A percentile compares a stretch with the other conserved stretches of the same genome.
Conservation (phyloP, 2,888 invertebrate genomes). For the Gymnoscelis rufifasciata region DNA sequence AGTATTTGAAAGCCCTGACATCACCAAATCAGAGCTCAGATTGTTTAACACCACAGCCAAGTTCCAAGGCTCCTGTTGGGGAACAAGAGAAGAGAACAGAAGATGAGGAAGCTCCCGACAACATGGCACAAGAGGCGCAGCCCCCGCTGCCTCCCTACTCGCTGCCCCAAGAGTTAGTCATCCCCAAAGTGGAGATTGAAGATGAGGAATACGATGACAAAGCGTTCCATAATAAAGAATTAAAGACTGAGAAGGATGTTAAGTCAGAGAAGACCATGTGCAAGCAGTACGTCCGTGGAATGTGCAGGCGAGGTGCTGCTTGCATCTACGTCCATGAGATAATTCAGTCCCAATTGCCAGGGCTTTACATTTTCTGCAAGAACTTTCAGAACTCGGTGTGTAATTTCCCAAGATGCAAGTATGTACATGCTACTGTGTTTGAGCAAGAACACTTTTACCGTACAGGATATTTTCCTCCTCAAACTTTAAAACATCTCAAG, state of each 20-base stretch:
- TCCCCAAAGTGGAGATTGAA: constrained; percentile 41
- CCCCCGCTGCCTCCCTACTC: constrained; percentile 48
- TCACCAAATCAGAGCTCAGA: constrained; percentile 24
- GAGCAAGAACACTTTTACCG: constrained; percentile 54
- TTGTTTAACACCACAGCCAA: constrained; percentile 5
- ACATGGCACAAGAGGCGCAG: constrained; percentile 26
- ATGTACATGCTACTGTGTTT: constrained; percentile 57
- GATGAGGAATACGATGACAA: constrained; percentile 34
- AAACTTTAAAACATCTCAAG: constrained; percentile 45
- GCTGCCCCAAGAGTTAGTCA: constrained; percentile 39
- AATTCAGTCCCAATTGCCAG: constrained; percentile 47
- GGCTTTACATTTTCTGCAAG: constrained; percentile 55
- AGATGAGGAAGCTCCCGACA: constrained; percentile 1
- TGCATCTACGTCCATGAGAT: constrained; percentile 51
- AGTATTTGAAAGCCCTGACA: constrained; percentile 43
- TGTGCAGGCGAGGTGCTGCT: constrained; percentile 43
- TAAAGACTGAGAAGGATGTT: not conserved
- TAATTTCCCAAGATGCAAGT: constrained; percentile 46
- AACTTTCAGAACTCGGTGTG: constrained; percentile 55
- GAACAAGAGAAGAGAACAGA: constrained; percentile 9
- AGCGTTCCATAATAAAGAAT: not conserved
- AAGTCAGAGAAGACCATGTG: constrained; percentile 39
- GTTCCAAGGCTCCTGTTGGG: constrained; percentile 5
- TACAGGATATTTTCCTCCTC: constrained; percentile 48
- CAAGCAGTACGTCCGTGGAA: constrained; percentile 52